Conservation (phyloP, 2,113 vertebrate species). For the Eonycteris spelaea region DNA sequence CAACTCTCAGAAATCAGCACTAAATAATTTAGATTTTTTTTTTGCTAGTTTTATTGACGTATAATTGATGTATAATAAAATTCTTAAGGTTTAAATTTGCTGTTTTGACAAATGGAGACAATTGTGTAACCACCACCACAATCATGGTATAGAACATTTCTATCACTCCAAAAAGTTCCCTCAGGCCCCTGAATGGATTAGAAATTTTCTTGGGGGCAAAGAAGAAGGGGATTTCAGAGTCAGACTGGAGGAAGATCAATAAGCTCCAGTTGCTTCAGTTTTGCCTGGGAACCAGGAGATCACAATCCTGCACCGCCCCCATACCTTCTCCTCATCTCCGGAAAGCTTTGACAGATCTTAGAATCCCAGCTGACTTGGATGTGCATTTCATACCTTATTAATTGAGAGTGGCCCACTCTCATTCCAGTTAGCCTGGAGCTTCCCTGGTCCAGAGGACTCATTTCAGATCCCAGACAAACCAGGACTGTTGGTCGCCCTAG, state of each 20-base stretch:
- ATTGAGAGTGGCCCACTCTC: not conserved
- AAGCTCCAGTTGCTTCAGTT: not conserved
- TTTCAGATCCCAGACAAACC: not conserved
- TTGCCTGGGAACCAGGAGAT: not conserved
- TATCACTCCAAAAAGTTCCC: not conserved
- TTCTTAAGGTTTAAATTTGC: not conserved
- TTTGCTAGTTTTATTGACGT: not conserved
- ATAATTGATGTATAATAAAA: not conserved
- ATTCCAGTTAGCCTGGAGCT: not conserved
- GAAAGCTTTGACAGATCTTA: not conserved
- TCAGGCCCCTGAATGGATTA: not conserved
- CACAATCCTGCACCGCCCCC: not conserved
- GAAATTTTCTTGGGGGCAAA: not conserved
- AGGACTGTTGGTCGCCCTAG: not conserved
- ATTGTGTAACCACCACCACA: not conserved
- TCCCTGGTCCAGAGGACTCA: not conserved
- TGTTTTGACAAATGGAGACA: slow-evolving; percentile 2
- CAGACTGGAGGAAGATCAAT: not conserved
- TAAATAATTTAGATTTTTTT: not conserved
- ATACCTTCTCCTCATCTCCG: not conserved
- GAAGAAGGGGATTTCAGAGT: not conserved
- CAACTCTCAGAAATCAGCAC: not conserved
- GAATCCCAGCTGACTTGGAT: not conserved
- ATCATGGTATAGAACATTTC: not conserved
- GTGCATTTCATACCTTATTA: not conserved